Base-by-base conservation (phyloP, 2,888 invertebrate species). In the Balanococcus diminutus region DNA sequence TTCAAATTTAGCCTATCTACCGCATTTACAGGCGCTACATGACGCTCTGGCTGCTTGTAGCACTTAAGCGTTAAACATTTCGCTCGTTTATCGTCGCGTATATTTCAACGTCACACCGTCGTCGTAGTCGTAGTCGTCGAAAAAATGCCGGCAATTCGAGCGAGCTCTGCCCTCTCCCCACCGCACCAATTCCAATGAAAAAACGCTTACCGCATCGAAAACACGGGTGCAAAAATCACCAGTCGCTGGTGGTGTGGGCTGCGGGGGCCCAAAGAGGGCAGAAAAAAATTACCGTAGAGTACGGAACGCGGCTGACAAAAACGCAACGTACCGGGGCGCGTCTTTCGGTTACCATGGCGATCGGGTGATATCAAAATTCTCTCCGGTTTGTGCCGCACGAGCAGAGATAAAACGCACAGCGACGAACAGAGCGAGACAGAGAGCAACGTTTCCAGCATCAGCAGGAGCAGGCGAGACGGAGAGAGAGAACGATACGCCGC, bases 261-360 rank as follows among this genome's bases (percentile, higher is more conserved):
- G n/a, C 5, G 22, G 56, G 9, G 56, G 56, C 8, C 8, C 2
- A 42, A 42, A 11, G 42, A n/a, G n/a, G n/a, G n/a, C n/a, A n/a
- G 14, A 14, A 11, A 42, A 56, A 19, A 56, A 56, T 19, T 56
- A 56, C 56, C 56, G 56, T 56, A 42, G 8, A 42, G 11, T 42
- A 56, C 56, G 56, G n/a, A 56, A 11, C 14, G 11, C 56, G 19
- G 11, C 56, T 56, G 56, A 56, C 56, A 56, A 56, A 56, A 56
- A 56, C 56, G 56, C 22, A 56, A 8, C 56, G 56, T 22, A 56
- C 82, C 51, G 56, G 46, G 51, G 82, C 82, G 82, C 82, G 51
- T 82, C 82, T 82, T 82, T 46, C 82, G 51, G 82, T 82, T 51
- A 14, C 82, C 82, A 82, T 82, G 4, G 82, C 42, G 51, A 82